These are phyloP conservation scores for Felis chaus DNA, from an alignment of 2,113 vertebrate species.

Conservation along the genomic window DNA sequence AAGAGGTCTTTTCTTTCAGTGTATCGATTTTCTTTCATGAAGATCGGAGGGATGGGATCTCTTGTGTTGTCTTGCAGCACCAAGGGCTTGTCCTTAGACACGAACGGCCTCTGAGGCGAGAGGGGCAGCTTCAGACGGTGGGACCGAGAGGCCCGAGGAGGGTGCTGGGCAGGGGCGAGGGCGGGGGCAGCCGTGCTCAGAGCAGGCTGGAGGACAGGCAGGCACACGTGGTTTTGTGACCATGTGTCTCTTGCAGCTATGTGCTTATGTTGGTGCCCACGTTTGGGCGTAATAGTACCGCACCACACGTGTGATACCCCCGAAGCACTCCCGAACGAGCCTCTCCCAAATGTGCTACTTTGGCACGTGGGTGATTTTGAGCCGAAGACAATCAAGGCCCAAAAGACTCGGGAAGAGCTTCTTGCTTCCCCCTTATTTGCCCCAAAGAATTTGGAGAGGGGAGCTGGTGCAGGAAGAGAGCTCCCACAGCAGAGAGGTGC, in stretches of 20 bases:
- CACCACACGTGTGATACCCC: too few relatives aligned
- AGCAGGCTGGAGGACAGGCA: neutral
- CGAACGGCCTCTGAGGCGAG: neutral
- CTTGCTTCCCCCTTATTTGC: neutral
- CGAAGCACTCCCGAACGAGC: neutral
- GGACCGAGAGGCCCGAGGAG: accelerated
- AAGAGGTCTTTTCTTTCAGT: slow-evolving; percentile 9
- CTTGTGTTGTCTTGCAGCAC: neutral
- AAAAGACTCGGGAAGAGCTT: neutral
- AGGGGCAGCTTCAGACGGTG: neutral
- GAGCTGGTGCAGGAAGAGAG: neutral
- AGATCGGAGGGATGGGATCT: neutral
- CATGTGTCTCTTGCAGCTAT: accelerated
- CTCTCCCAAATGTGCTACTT: neutral
- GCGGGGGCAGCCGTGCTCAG: neutral
- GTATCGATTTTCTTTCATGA: neutral
- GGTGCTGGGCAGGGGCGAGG: accelerated
- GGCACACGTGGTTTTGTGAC: neutral
- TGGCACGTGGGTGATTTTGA: neutral
- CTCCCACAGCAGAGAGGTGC: neutral
- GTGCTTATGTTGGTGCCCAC: neutral
- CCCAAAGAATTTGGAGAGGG: neutral
- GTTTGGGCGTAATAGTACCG: neutral
- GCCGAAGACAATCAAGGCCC: neutral
- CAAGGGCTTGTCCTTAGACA: neutral